Percentiles rank a stretch among this genome's conserved stretches.
Evolutionary conservation across 2,888 invertebrate species (phyloP).

Genomic region (Trichopria drosophilae): DNA sequence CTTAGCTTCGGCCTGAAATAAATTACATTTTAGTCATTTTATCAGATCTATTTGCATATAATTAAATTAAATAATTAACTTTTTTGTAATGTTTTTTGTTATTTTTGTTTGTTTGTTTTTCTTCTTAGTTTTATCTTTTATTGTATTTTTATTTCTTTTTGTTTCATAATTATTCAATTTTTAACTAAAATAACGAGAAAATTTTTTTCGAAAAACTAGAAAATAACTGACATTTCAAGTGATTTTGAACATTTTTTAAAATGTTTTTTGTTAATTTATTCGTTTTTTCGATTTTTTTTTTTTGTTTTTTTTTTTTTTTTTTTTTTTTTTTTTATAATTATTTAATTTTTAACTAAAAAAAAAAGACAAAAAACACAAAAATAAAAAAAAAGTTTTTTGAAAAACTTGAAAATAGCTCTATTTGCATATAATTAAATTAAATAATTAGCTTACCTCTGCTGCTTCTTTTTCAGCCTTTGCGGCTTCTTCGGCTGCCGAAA

Average conservation of each 20-base stretch:
- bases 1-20: slow-evolving; percentile 36
- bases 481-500: slow-evolving; percentile 39
- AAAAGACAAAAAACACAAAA: slow-evolving; percentile 5
- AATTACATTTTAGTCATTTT: slow-evolving; percentile 31
- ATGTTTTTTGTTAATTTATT: neutral
- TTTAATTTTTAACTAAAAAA: neutral
- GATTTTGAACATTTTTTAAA: no score
- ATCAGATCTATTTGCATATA: slow-evolving; percentile 8
- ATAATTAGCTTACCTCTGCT: slow-evolving; percentile 38
- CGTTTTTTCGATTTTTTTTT: no score
- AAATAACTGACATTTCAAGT: no score
- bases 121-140: no score
- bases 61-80: neutral
- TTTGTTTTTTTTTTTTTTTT: no score
- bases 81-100: neutral
- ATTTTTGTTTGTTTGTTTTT: no score
- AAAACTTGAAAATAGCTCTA: neutral
- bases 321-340: neutral
- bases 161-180: no score
- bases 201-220: no score
- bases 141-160: no score
- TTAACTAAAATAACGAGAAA: no score
- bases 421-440: neutral
- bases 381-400: neutral
- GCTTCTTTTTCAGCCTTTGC: slow-evolving; percentile 38